Evolutionary conservation across 2,888 invertebrate genomes (phyloP), one percentile per base, ranked within the genome.

Genomic region (Pseudolycoriella hygida): DNA sequence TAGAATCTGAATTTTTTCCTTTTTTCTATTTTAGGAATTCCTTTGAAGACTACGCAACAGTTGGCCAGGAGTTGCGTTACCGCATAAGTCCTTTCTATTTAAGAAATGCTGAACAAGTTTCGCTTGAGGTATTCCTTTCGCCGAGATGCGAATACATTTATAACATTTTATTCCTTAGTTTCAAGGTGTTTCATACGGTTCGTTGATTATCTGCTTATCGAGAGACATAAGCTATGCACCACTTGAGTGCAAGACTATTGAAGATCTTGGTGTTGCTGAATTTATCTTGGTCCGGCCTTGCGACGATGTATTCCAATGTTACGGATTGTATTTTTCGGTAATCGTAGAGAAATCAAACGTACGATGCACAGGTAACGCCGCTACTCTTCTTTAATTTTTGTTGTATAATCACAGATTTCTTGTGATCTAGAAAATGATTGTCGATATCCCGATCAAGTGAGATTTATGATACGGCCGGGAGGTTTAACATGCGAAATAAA

Each of bases 371-470:
- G 73, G 77, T 78, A 68, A 54, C 47, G 6, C 25, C 20, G 14
- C n/a, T 39, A 18, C 10, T 25, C 14, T 31, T 15, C 38, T 40
- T 34, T 10, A 18, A 42, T 20, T n/a, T n/a, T 19, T 44, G 40
- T 30, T 40, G 25, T 38, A 15, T 14, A 43, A 14, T 17, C 39
- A 47, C 11, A 42, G 20, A 37, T 44, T 10, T 31, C 18, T 32
- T 64, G 68, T 54, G 42, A 31, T 6, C 49, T 67, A 80, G 80
- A 79, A 63, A 68, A 69, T 41, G 75, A 76, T 47, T 81, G 80
- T 55, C 70, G 74, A 46, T 68, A 69, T 53, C 77, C 78, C 20
- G 71, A 77, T 55, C 74, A 80, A 66, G 73, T 78, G 37, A 69
- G 76, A 49, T 73, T 67, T 55, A 66, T 68, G 52, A 56, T 73